Evolutionary conservation across 2,888 invertebrate genomes (phyloP).

Genomic region (Mimas tiliae): DNA sequence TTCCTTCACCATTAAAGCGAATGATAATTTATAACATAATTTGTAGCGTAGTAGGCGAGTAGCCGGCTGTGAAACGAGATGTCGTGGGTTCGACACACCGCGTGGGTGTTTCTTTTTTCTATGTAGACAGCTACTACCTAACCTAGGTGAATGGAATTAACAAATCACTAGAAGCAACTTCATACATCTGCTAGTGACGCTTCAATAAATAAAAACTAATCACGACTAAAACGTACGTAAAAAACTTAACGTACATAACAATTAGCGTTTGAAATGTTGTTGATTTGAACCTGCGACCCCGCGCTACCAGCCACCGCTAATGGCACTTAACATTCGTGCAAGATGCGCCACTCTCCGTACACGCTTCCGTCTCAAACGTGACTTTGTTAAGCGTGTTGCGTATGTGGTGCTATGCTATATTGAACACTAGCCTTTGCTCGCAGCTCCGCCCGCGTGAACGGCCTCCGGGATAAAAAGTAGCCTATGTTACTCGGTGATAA

Average conservation of each 20-base stretch:
- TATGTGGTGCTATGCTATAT: constrained; percentile 30
- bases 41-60: no score
- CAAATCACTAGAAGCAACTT: neutral
- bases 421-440: no score
- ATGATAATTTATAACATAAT: no score
- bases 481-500: no score
- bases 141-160: neutral
- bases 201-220: neutral
- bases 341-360: constrained; percentile 36
- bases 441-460: no score
- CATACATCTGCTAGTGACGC: neutral
- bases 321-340: constrained; percentile 62
- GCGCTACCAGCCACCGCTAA: constrained; percentile 50
- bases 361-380: constrained; percentile 62
- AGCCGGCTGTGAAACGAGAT: no score
- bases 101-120: no score
- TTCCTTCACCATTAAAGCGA: no score
- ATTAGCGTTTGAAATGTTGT: constrained; percentile 23
- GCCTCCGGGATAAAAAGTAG: no score
- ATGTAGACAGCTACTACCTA: no score
- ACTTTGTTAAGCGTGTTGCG: constrained; percentile 35
- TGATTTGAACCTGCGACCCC: constrained; percentile 32
- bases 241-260: constrained; percentile 18
- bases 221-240: constrained; percentile 2
- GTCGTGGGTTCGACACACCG: no score